Evolutionary conservation across 2,888 invertebrate species (phyloP).

Genomic region (Nymphalis polychloros): DNA sequence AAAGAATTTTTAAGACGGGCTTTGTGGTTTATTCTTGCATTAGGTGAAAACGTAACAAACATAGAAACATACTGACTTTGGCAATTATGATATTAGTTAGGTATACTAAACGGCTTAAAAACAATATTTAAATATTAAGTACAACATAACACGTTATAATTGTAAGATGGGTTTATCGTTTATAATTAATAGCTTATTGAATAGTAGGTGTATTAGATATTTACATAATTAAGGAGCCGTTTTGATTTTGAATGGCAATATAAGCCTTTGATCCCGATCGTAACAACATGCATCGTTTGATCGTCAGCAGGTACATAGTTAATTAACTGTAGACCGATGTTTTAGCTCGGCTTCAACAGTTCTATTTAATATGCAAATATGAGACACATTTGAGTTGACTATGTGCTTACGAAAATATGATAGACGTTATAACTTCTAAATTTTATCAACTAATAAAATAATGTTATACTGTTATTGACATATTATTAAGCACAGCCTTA

Average conservation of each 20-base stretch:
- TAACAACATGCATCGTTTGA: conserved; percentile 34
- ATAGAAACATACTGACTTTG: no score
- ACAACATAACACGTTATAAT: not conserved
- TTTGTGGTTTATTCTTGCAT: no score
- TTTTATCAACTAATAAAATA: not conserved
- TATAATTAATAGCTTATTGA: conserved; percentile 17
- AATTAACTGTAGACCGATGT: conserved; percentile 35
- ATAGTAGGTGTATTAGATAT: conserved; percentile 21
- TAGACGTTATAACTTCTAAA: not conserved
- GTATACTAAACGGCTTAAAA: not conserved
- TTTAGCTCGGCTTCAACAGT: conserved; percentile 32
- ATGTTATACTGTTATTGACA: no score
- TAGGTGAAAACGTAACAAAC: no score
- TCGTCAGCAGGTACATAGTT: conserved; percentile 35
- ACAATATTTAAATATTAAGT: not conserved
- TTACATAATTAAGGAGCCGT: conserved; percentile 24
- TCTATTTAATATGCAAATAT: conserved; percentile 37
- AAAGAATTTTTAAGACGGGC: no score
- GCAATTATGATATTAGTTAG: not conserved
- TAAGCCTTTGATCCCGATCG: conserved; percentile 37
- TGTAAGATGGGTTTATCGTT: not conserved
- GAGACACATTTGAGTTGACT: conserved; percentile 21
- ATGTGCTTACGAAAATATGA: conserved; percentile 19
- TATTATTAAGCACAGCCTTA: no score
- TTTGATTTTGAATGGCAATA: conserved; percentile 30